These are phyloP conservation scores for Apaloderma vittatum DNA, from an alignment of 2,113 vertebrate genomes.

Conservation along the genomic window DNA sequence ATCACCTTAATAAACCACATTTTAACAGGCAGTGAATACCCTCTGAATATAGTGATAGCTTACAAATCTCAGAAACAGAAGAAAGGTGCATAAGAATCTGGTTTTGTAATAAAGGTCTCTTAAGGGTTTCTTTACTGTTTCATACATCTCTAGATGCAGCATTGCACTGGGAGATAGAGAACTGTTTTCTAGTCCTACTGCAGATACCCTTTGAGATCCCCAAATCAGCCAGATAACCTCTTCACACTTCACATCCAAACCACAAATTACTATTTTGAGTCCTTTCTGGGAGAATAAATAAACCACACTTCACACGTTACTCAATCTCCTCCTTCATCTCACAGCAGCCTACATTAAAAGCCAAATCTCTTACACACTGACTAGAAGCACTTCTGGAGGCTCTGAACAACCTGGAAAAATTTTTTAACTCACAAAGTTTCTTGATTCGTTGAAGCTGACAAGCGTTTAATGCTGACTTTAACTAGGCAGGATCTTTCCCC, in stretches of 20 bases:
- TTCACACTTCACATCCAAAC: background rate
- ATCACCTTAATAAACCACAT: background rate
- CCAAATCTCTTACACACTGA: background rate
- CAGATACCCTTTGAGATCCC: background rate
- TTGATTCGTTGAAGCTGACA: background rate
- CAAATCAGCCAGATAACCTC: slow-evolving; percentile 3
- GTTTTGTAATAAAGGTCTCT: background rate
- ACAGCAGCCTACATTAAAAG: background rate
- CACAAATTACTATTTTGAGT: background rate
- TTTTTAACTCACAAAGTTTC: background rate
- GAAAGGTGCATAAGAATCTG: background rate
- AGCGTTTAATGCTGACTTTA: background rate
- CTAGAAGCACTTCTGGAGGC: background rate
- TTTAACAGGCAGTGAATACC: background rate
- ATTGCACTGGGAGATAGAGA: background rate
- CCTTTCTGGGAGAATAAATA: background rate
- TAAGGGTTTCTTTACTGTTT: background rate
- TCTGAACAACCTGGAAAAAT: background rate
- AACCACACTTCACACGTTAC: background rate
- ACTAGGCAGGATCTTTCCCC: background rate
- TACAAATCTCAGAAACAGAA: background rate
- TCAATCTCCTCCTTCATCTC: background rate
- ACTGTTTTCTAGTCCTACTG: background rate
- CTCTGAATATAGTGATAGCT: too few species aligned
- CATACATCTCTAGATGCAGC: too few species aligned